Evolutionary conservation across 2,797 vertebrate species (phyloP), one percentile per base, ranked within the genome.

Genomic region (Lepidocolaptes lacrymiger): DNA sequence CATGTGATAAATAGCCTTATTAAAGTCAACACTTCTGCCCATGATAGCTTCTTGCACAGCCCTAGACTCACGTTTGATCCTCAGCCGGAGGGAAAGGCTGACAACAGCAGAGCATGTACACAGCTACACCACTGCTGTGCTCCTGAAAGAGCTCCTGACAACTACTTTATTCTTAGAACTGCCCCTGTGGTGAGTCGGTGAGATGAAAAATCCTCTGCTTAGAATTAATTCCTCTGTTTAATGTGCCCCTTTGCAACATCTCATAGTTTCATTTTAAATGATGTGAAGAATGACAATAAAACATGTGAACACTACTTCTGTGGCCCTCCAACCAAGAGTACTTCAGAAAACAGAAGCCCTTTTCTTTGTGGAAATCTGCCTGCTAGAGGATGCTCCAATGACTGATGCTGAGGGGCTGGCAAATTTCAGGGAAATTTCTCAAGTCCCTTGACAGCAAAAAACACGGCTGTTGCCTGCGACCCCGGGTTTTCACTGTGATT

Each of bases 71-170:
- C 32, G 77, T 58, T 68, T 55, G 41, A 64, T 80, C 61, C 64
- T 74, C 61, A 49, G 72, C 73, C 17, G 34, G 80, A 75, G 14
- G 30, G 30, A 73, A 94, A 76, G 39, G 54, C 44, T 67, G 72
- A 30, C 41, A 85, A 28, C 0, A 2, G 52, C 36, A 86, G 43
- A 84, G 21, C 23, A 39, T 14, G 48, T 27, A 75, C 61, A 48
- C 14, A 58, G 52, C n/a, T 43, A 39, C 37, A 9, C 37, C 2
- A 3, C 71, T 56, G 41, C 55, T 0, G 0, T 17, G 34, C 32
- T 83, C 54, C 81, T 77, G 51, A 54, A 79, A 46, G 44, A 26
- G 56, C 43, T 75, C 72, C 90, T 85, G 82, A 63, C 28, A 72
- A 58, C 23, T 37, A n/a, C 34, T 76, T 73, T 81, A 66, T 62